phyloP scores from a whole-genome alignment of 2,113 vertebrate species.

The Myotis yumanensis region DNA sequence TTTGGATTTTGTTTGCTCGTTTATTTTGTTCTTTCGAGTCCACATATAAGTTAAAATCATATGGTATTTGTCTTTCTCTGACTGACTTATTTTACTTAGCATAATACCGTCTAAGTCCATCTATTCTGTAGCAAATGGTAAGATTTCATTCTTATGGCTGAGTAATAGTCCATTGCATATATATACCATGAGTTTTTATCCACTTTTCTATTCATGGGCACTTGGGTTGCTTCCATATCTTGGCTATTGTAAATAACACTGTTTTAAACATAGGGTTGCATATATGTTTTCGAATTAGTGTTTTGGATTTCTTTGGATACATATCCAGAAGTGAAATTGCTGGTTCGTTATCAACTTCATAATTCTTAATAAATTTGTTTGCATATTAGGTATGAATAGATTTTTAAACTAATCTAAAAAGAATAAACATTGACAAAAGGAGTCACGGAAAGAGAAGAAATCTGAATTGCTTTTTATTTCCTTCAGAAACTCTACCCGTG shows the following conservation, averaged over 20 bases:
- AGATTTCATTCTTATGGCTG: background rate
- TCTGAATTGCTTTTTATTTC: background rate
- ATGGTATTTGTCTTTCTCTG: background rate
- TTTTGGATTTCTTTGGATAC: background rate
- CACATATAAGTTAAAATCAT: background rate
- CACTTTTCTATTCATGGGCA: background rate
- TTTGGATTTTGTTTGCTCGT: background rate
- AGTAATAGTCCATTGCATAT: background rate
- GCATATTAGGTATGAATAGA: background rate
- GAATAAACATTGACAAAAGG: background rate
- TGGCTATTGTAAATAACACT: background rate
- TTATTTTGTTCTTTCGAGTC: background rate
- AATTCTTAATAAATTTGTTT: background rate
- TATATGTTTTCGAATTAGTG: background rate
- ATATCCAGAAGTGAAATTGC: background rate
- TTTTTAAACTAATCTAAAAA: background rate
- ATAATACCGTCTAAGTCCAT: background rate
- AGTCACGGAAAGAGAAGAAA: constrained; percentile 10
- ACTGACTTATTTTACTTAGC: background rate
- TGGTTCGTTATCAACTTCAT: background rate
- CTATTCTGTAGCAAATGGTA: background rate
- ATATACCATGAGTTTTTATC: background rate
- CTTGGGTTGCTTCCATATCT: background rate
- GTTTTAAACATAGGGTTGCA: background rate
- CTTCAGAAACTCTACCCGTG: background rate